Conservation (phyloP, 2,797 vertebrate genomes). For the Hydrocynus forskahlii region DNA sequence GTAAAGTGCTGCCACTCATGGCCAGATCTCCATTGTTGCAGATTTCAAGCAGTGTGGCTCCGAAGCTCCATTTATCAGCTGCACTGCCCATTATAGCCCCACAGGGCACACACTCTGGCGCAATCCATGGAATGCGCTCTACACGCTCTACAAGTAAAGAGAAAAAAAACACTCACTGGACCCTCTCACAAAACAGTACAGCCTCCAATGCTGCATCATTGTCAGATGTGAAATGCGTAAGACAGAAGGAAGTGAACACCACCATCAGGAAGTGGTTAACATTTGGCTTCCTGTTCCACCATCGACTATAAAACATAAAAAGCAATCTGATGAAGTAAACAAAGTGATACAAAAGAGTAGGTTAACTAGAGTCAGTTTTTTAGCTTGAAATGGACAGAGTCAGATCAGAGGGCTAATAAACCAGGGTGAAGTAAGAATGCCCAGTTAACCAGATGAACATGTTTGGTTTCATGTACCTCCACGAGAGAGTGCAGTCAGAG, state of each 20-base stretch:
- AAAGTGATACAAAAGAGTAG: conserved; percentile 10
- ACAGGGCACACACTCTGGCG: conserved; percentile 86
- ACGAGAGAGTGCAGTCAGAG: conserved; percentile 82
- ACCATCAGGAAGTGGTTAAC: conserved; percentile 64
- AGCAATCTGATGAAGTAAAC: conserved; percentile 48
- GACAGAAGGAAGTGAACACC: conserved; percentile 61
- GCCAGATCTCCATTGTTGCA: conserved; percentile 90
- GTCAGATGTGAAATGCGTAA: conserved; percentile 45
- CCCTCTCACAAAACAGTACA: background rate
- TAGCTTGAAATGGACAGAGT: conserved; percentile 13
- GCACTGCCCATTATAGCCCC: conserved; percentile 68
- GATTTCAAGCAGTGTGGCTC: conserved; percentile 90
- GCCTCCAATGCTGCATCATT: background rate
- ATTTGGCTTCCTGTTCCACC: conserved; percentile 62
- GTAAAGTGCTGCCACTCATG: conserved; percentile 76
- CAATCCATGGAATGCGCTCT: conserved; percentile 93
- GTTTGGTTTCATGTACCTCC: conserved; percentile 76
- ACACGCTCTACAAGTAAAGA: conserved; percentile 79
- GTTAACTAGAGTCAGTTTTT: conserved; percentile 8
- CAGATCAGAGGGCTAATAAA: background rate
- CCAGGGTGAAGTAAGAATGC: background rate
- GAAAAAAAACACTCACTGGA: background rate
- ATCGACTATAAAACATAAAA: conserved; percentile 55
- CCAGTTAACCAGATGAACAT: background rate
- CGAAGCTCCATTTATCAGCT: conserved; percentile 94